Base-by-base conservation (phyloP, 2,888 invertebrate species). In the Caenorhabditis sp. region DNA sequence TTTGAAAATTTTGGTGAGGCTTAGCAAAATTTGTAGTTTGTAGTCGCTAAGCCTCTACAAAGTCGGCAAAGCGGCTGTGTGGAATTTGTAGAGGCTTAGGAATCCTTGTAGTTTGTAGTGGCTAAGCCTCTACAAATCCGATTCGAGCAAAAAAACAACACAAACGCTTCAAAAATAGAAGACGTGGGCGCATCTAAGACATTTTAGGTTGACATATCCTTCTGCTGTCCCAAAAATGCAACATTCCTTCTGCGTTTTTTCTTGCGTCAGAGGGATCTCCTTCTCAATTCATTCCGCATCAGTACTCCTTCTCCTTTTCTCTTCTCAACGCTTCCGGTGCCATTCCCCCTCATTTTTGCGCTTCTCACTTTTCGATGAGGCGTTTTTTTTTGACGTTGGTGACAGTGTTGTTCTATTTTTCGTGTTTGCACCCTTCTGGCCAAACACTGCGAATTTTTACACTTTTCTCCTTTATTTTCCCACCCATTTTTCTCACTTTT, bases 221-320 rank as follows among this genome's bases (percentile, higher is more conserved):
- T 28, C 19, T 4, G 16, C 44, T 26, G 31, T n/a, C n/a, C n/a
- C n/a, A 72, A 69, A 47, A 73, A 63, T 5, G 63, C 51, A 54
- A 56, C 74, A 61, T 28, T 63, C 47, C 31, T 54, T 41, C 12
- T 19, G 22, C 28, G 10, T n/a, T 2, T 24, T 61, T 31, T 35
- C 24, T 38, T 35, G 10, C 31, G 10, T 8, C 64, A 12, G n/a
- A n/a, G n/a, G n/a, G n/a, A n/a, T 49, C 41, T 49, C 28, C 16
- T 54, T 14, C 28, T 8, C 51, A 68, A 68, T 68, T 75, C 75
- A 66, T 75, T 75, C 75, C 75, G 66, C 75, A 44, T 75, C 75
- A 59, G 24, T 75, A 66, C 47, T 58, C 66, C 22, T 56, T 7
- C 31, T 24, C 56, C 26, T 44, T 44, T 16, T 10, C 56, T n/a